Base-by-base conservation (phyloP, 1,140 invertebrate species). In the Listronotus bonariensis region DNA sequence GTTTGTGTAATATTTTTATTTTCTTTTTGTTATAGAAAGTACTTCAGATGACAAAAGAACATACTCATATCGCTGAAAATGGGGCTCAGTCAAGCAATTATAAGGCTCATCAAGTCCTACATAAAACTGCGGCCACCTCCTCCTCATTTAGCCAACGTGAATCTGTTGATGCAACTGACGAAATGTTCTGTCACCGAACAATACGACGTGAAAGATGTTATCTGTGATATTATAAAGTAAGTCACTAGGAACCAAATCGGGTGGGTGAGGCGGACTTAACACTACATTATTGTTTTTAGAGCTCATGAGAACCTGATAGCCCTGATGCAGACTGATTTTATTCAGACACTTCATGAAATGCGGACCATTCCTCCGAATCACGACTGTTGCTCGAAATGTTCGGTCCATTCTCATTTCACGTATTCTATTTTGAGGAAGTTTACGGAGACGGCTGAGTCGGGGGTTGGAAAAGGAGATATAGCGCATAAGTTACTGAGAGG, bases 391-490 rank as follows among this genome's bases (percentile, higher is more conserved):
- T 56, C 45, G 9, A 68, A 55, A 45, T 78, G 77, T 54, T 57
- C 77, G 49, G 68, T 81, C 73, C 73, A 82, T 46, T 49, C 75
- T 52, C 70, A 70, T 40, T 59, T 82, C 26, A 77, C 79, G 48
- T 68, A 70, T 8, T 79, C 77, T 51, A 69, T 84, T 38, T 67
- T 83, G 36, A 71, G 69, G n/a, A 79, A 79, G 49, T 69, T 86
- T 32, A 78, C 78, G 11, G 78, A 74, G 42, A 59, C 80, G 31
- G 82, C 82, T 0, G 82, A 84, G 70, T 82, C 81, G 6, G 80
- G 80, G 66, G 80, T 79, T 63, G 82, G 82, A 11, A 81, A 81
- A 65, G 83, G 83, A 18, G 80, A 84, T 75, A 84, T 86, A 46
- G 81, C 81, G 51, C 80, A 84, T 72, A 78, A 80, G 55, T 72